These are phyloP conservation scores for Encarsia formosa DNA, from an alignment of 2,888 invertebrate species.

Conservation along the genomic window DNA sequence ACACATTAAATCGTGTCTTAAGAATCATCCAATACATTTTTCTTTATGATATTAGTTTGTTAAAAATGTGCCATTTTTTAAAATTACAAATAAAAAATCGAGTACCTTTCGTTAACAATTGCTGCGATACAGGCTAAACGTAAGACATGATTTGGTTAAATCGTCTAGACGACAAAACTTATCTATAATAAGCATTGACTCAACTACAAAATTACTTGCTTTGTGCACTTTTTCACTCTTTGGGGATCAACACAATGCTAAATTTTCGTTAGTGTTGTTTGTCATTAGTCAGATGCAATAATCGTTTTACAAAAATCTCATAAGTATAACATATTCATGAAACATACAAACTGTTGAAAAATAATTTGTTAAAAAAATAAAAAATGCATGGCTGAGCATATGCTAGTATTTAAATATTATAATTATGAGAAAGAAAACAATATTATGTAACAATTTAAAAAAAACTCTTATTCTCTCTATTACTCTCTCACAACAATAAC, in stretches of 20 bases:
- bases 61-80: slow-evolving; percentile 5
- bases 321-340: slow-evolving; percentile 7
- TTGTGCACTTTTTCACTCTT: slow-evolving; percentile 24
- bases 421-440: slow-evolving; percentile 10
- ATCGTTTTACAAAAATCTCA: slow-evolving; percentile 7
- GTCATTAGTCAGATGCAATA: slow-evolving; percentile 12
- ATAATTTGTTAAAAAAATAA: slow-evolving; percentile 14
- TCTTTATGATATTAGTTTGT: slow-evolving; percentile 21
- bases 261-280: too few species aligned
- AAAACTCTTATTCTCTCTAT: slow-evolving; percentile 5
- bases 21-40: slow-evolving; percentile 20
- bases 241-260: slow-evolving; percentile 12
- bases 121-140: slow-evolving; percentile 33
- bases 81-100: slow-evolving; percentile 24
- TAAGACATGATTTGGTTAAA: slow-evolving; percentile 20
- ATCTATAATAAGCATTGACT: slow-evolving; percentile 3
- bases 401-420: slow-evolving; percentile 7
- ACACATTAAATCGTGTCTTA: slow-evolving; percentile 20
- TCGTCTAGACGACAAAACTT: slow-evolving; percentile 10
- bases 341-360: slow-evolving; percentile 6
- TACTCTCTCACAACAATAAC: slow-evolving; percentile 16
- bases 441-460: slow-evolving; percentile 16
- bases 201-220: slow-evolving; percentile 20
- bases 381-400: slow-evolving; percentile 12
- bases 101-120: slow-evolving; percentile 14